These are phyloP conservation scores for Acrocyrtus sp. DNA, from an alignment of 2,888 invertebrate species.

Conservation along the genomic window DNA sequence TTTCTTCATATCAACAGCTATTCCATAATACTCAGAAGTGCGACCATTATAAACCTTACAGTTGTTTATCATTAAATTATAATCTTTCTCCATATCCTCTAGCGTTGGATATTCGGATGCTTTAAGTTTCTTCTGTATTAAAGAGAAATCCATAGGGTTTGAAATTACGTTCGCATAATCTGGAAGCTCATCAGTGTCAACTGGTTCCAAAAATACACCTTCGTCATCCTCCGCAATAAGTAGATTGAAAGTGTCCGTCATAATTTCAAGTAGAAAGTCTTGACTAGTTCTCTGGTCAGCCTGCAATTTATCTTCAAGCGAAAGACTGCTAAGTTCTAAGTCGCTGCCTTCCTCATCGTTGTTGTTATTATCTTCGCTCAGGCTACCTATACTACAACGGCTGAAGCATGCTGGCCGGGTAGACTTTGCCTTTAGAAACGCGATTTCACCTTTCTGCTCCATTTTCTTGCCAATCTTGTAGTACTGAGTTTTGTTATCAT, in stretches of 20 bases:
- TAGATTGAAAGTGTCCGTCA: slow-evolving; percentile 6
- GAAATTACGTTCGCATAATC: slow-evolving; percentile 89
- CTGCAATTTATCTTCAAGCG: no score
- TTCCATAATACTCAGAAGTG: slow-evolving; percentile 93
- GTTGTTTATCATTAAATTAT: slow-evolving; percentile 95
- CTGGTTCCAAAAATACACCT: slow-evolving; percentile 92
- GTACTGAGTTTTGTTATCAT: background rate
- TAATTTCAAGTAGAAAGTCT: background rate
- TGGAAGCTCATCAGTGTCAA: slow-evolving; percentile 86
- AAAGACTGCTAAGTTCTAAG: no score
- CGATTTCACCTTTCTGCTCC: background rate
- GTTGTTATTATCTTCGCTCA: slow-evolving; percentile 2
- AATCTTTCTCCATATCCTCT: slow-evolving; percentile 86
- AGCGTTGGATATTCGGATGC: slow-evolving; percentile 74
- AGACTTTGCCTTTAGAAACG: slow-evolving; percentile 3
- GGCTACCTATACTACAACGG: background rate
- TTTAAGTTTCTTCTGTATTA: slow-evolving; percentile 76
- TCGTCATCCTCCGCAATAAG: slow-evolving; percentile 6
- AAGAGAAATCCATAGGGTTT: slow-evolving; percentile 88
- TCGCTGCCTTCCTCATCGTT: no score
- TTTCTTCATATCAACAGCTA: slow-evolving; percentile 89
- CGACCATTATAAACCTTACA: slow-evolving; percentile 95
- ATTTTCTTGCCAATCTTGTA: slow-evolving; percentile 3
- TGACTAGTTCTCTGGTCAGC: no score
- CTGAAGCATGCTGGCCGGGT: background rate